Evolutionary conservation across 2,888 invertebrate genomes (phyloP), one percentile per base, ranked within the genome.

Genomic region (Blastobasis lacticolella): DNA sequence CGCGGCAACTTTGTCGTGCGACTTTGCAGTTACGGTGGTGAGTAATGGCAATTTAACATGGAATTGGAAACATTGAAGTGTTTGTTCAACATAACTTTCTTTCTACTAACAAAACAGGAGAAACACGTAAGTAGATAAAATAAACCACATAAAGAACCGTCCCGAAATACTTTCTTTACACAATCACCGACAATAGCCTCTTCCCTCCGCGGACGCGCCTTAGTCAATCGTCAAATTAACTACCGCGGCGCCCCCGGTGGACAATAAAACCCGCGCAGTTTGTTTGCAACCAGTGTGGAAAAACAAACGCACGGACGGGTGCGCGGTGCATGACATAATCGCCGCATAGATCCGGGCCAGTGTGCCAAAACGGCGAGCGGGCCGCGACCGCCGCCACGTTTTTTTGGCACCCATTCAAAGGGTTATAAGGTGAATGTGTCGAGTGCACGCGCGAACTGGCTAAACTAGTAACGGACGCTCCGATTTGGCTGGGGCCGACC

Each of bases 391-490:
- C 37, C 40, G 37, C 36, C 73, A 63, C 67, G 66, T 61, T 76
- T 79, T 82, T 81, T 81, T 88, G 87, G 87, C 87, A 80, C 66
- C 56, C 62, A 68, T 62, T 81, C 87, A 84, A 80, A 71, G 73
- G 83, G 82, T 84, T 83, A 81, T 78, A 81, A 81, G 82, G 84
- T 84, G 81, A 84, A 78, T 71, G 75, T 77, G 78, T 72, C 69
- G 71, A 73, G 59, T 69, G 69, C 63, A 67, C 60, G 67, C 66
- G 62, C 66, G 63, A 64, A 66, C 62, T 55, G 23, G 23, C 3
- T 23, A 3, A 23, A 23, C 23, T 23, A 23, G 23, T 23, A 23
- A 23, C 23, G 23, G 23, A 23, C 23, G 23, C 23, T 23, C 23
- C 23, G 23, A 23, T 23, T 23, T 23, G 23, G 23, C 23, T 2